Evolutionary conservation across 2,113 vertebrate species (phyloP).

Genomic region (Carassius gibelio): DNA sequence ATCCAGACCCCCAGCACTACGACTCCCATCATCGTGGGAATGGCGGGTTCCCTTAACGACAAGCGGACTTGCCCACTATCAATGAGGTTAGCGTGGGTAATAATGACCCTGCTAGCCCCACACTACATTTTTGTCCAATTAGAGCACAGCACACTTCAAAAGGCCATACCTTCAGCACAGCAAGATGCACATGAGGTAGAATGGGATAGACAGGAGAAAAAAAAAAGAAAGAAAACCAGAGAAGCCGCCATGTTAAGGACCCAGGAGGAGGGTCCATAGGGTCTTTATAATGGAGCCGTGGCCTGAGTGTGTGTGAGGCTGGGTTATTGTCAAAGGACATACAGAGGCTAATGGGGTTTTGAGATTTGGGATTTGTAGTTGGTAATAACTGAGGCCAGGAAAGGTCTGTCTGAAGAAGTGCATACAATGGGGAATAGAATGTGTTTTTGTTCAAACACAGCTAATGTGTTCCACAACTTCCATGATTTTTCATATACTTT

Average conservation of each 20-base stretch:
- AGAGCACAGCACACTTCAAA: slow-evolving; percentile 59
- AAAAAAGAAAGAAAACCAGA: slow-evolving; percentile 46
- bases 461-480: slow-evolving; percentile 6
- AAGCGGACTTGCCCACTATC: neutral
- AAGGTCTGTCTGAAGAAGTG: slow-evolving; percentile 37
- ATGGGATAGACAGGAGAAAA: slow-evolving; percentile 37
- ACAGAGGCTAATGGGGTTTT: slow-evolving; percentile 55
- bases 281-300: slow-evolving; percentile 53
- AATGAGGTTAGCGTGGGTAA: slow-evolving; percentile 40
- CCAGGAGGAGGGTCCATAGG: slow-evolving; percentile 50
- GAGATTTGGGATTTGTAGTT: slow-evolving; percentile 54
- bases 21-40: slow-evolving; percentile 44
- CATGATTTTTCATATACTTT: neutral
- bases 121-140: slow-evolving; percentile 55
- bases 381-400: slow-evolving; percentile 49
- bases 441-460: slow-evolving; percentile 6
- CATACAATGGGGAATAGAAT: slow-evolving; percentile 10
- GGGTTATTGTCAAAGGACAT: slow-evolving; percentile 44
- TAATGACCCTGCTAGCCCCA: slow-evolving; percentile 54
- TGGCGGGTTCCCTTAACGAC: slow-evolving; percentile 35
- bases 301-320: slow-evolving; percentile 43
- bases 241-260: slow-evolving; percentile 50
- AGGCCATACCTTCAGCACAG: slow-evolving; percentile 52
- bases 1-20: slow-evolving; percentile 54
- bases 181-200: slow-evolving; percentile 49